Evolutionary conservation across 2,797 vertebrate genomes (phyloP).

Genomic region (Gymnoscopelus braueri): DNA sequence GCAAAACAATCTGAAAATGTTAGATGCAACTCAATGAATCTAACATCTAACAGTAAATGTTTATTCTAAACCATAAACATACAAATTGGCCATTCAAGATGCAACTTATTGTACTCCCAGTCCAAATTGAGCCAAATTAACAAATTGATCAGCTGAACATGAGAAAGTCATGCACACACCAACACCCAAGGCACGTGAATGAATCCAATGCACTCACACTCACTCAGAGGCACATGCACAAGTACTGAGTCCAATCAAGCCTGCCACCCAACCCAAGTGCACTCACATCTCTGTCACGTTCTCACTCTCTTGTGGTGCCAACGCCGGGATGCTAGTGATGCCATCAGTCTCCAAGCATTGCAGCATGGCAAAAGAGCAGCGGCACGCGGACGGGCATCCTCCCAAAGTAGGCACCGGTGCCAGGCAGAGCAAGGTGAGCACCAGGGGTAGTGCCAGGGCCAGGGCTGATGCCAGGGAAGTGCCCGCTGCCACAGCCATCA

Average conservation of each 20-base stretch:
- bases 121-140: background rate
- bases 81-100: background rate
- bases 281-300: conserved; percentile 88
- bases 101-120: background rate
- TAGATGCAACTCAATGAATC: background rate
- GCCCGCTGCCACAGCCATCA: conserved; percentile 66
- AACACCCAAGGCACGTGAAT: background rate
- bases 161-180: conserved; percentile 10
- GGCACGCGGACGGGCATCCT: conserved; percentile 78
- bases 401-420: conserved; percentile 51
- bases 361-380: conserved; percentile 79
- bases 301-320: conserved; percentile 80
- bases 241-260: background rate
- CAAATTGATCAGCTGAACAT: conserved; percentile 6
- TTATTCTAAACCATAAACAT: background rate
- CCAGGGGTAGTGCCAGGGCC: conserved; percentile 48
- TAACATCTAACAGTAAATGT: too few species aligned
- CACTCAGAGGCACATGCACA: conserved; percentile 19
- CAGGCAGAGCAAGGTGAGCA: conserved; percentile 61
- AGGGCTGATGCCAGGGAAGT: conserved; percentile 31
- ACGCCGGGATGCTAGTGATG: conserved; percentile 70
- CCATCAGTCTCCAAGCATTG: conserved; percentile 77
- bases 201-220: conserved; percentile 1
- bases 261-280: background rate
- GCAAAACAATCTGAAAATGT: background rate